These are phyloP conservation scores for Ellobius talpinus DNA, from an alignment of 2,113 vertebrate genomes.

Conservation along the genomic window DNA sequence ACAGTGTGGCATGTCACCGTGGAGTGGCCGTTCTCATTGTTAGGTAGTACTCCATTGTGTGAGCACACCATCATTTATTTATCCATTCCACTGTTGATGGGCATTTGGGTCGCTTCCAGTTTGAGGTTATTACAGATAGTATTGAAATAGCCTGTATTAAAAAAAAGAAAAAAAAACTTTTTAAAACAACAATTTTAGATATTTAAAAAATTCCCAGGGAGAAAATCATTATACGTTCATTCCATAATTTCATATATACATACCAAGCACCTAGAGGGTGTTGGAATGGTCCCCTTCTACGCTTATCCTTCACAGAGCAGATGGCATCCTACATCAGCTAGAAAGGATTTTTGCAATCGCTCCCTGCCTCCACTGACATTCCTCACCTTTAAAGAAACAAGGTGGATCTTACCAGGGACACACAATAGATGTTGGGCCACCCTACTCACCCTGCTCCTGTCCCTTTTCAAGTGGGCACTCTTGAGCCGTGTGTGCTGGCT, in stretches of 20 bases:
- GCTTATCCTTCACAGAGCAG: not conserved
- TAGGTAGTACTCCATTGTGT: not conserved
- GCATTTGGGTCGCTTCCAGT: constrained; percentile 54
- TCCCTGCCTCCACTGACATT: not conserved
- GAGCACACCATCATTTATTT: constrained; percentile 18
- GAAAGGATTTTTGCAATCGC: not conserved
- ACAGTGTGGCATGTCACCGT: not conserved
- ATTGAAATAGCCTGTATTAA: constrained; percentile 15
- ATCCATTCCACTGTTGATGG: not conserved
- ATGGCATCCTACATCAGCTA: not conserved
- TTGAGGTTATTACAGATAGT: constrained; percentile 45
- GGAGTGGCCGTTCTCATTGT: not conserved
- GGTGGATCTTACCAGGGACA: not conserved
- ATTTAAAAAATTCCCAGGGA: constrained; percentile 13
- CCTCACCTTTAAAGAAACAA: not conserved
- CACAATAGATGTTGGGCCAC: not conserved
- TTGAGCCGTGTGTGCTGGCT: not conserved
- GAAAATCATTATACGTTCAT: constrained; percentile 7
- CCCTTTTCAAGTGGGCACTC: not conserved
- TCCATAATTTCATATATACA: not conserved
- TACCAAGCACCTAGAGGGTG: not conserved
- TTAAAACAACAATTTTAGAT: constrained; percentile 55
- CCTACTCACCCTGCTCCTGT: not conserved
- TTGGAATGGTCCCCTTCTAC: not conserved
- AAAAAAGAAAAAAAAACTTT: not conserved